A percentile compares a stretch with the other conserved stretches of the same genome.
Evolutionary conservation across 2,113 vertebrate species (phyloP).

Genomic region (Cebus imitator): DNA sequence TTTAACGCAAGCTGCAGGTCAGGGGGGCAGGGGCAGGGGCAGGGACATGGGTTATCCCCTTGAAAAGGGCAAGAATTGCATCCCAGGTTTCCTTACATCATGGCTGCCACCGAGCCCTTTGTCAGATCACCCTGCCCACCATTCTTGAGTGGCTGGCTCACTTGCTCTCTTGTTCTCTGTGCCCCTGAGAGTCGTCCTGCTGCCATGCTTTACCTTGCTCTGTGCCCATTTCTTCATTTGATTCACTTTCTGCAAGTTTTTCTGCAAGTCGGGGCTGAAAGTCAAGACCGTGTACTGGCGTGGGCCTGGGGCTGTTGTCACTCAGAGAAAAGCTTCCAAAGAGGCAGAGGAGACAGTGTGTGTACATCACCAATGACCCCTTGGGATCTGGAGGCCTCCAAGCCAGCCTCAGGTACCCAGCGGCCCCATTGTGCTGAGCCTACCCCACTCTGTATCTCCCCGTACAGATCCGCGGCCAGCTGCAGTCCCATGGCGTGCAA

Average conservation of each 20-base stretch:
- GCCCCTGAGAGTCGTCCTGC: neutral
- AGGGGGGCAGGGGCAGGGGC: too few relatives aligned
- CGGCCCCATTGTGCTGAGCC: neutral
- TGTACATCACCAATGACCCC: neutral
- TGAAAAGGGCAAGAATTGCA: neutral
- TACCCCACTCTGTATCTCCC: constrained; percentile 54
- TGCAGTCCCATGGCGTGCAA: constrained; percentile 92
- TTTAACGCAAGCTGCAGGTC: neutral
- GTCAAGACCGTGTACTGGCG: neutral
- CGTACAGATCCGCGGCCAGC: constrained; percentile 89
- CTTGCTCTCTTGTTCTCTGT: constrained; percentile 38
- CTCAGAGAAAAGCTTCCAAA: neutral
- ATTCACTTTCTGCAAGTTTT: constrained; percentile 51
- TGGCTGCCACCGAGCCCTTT: neutral
- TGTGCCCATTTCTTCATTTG: constrained; percentile 21
- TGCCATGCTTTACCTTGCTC: constrained; percentile 23
- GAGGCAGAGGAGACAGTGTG: neutral
- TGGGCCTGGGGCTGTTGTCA: neutral
- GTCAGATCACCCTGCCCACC: neutral
- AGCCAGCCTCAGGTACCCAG: neutral
- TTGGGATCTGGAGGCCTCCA: constrained; percentile 3
- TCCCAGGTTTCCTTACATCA: neutral
- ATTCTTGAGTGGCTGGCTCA: neutral
- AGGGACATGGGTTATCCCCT: neutral
- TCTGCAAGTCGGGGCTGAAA: neutral